Conservation (phyloP, 2,888 invertebrate species). For the Tromatobia lineatoria region DNA sequence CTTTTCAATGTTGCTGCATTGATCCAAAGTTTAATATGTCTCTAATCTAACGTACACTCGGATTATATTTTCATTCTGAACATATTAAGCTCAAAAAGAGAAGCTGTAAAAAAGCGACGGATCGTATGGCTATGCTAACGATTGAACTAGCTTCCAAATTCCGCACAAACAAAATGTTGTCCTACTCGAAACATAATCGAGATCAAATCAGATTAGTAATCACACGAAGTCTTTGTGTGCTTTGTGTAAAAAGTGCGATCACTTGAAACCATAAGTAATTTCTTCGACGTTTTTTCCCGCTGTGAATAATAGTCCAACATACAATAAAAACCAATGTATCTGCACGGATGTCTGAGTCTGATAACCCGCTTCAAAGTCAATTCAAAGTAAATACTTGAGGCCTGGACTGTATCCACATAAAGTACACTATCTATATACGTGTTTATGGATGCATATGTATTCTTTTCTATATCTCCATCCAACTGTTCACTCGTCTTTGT, state of each 20-base stretch:
- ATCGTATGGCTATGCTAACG: not conserved
- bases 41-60: too few species aligned
- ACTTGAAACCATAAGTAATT: not conserved
- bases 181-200: not conserved
- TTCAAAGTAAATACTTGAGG: conserved; percentile 27
- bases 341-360: not conserved
- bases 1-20: too few species aligned
- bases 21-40: too few species aligned
- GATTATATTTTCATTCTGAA: too few species aligned
- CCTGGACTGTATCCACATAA: not conserved
- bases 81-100: too few species aligned
- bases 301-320: conserved; percentile 7
- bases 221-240: not conserved
- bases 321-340: not conserved
- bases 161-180: not conserved
- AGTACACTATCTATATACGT: not conserved
- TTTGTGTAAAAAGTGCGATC: not conserved
- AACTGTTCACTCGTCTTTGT: not conserved
- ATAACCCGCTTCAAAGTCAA: conserved; percentile 9
- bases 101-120: too few species aligned
- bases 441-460: not conserved
- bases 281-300: conserved; percentile 1
- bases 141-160: not conserved
- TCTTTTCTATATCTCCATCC: not conserved
- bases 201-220: not conserved